Evolutionary conservation across 2,888 invertebrate genomes (phyloP).

Genomic region (Calliopum simillimum): DNA sequence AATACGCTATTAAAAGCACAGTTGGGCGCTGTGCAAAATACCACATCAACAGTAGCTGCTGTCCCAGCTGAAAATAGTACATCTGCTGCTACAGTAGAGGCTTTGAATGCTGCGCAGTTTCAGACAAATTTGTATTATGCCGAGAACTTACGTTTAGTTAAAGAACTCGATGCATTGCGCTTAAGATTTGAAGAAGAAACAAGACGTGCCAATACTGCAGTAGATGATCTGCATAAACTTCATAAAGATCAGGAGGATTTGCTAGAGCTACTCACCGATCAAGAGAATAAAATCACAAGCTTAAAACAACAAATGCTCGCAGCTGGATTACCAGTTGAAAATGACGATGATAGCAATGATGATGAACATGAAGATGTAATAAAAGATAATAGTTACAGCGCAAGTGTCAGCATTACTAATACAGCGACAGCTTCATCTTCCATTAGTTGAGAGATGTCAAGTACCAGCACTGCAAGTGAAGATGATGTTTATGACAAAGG

Average conservation of each 20-base stretch:
- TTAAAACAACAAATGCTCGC: conserved; percentile 73
- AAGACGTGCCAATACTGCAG: conserved; percentile 52
- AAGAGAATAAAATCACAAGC: conserved; percentile 77
- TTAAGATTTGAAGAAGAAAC: conserved; percentile 55
- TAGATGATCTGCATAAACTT: conserved; percentile 73
- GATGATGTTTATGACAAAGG: conserved; percentile 12
- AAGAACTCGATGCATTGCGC: conserved; percentile 59
- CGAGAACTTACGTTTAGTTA: conserved; percentile 64
- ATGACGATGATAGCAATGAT: conserved; percentile 55
- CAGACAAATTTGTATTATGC: conserved; percentile 61
- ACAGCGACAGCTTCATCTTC: neutral
- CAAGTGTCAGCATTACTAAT: neutral
- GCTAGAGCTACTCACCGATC: conserved; percentile 88
- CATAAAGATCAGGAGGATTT: conserved; percentile 95
- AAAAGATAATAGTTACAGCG: conserved; percentile 1
- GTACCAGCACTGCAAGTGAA: neutral
- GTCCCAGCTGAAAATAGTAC: conserved; percentile 3
- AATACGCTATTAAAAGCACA: conserved; percentile 86
- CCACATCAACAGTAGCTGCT: conserved; percentile 19
- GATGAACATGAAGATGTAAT: conserved; percentile 19
- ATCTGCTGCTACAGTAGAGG: conserved; percentile 43
- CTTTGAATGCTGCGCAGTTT: conserved; percentile 55
- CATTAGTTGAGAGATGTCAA: conserved; percentile 24
- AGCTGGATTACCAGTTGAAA: conserved; percentile 66
- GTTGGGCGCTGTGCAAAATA: conserved; percentile 67